These are phyloP conservation scores for Coecobrya sp. DNA, from an alignment of 2,888 invertebrate species.

Conservation along the genomic window DNA sequence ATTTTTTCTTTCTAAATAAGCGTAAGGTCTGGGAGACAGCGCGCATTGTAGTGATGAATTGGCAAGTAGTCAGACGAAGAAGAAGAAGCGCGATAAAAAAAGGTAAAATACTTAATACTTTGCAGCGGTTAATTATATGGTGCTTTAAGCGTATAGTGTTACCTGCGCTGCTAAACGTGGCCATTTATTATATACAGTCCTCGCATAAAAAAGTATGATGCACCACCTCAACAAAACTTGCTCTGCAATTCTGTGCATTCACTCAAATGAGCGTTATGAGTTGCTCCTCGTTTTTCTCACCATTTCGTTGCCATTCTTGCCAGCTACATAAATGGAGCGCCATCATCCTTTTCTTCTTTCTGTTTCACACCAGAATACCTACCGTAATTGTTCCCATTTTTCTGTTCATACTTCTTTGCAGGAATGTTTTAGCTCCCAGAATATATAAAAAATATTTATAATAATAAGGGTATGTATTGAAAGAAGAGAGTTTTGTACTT, in stretches of 20 bases:
- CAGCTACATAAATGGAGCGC: slow-evolving; percentile 37
- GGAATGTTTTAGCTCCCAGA: background rate
- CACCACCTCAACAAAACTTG: background rate
- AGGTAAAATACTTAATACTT: background rate
- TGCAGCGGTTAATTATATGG: slow-evolving; percentile 60
- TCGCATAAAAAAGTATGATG: background rate
- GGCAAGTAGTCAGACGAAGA: slow-evolving; percentile 18
- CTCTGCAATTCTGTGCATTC: slow-evolving; percentile 2
- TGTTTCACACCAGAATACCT: slow-evolving; percentile 31
- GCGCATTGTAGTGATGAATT: slow-evolving; percentile 15
- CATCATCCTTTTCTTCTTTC: slow-evolving; percentile 16
- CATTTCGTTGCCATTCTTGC: background rate
- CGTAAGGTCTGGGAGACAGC: slow-evolving; percentile 35
- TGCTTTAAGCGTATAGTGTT: slow-evolving; percentile 30
- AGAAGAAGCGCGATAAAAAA: background rate
- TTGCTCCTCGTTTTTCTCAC: slow-evolving; percentile 34
- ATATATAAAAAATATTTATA: too few species aligned
- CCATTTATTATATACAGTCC: slow-evolving; percentile 24
- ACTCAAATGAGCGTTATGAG: slow-evolving; percentile 22
- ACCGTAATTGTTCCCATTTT: slow-evolving; percentile 19
- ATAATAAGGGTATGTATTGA: slow-evolving; percentile 26
- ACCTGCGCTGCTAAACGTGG: slow-evolving; percentile 11
- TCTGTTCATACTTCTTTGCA: background rate
- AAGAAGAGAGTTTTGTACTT: background rate
- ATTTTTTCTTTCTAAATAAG: background rate